phyloP scores from a whole-genome alignment of 2,888 invertebrate species.

The Ophraella communa region DNA sequence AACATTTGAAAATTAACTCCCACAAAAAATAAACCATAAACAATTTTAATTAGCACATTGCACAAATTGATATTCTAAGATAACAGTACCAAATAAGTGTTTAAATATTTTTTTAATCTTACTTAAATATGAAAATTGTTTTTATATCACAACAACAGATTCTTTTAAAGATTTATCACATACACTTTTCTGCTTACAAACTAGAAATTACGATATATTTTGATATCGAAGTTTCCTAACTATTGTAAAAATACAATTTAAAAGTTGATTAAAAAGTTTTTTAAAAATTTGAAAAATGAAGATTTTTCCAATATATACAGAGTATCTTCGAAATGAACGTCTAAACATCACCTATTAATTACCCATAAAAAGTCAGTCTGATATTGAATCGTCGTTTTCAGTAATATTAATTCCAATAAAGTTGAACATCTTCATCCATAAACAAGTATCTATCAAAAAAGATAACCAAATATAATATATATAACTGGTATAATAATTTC shows the following conservation, averaged over 20 bases:
- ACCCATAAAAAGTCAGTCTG: too few species aligned
- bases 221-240: neutral
- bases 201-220: too few species aligned
- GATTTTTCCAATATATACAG: neutral
- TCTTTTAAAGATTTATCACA: conserved; percentile 30
- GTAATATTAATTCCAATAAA: too few species aligned
- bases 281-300: neutral
- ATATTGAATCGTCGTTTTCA: too few species aligned
- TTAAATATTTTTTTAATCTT: conserved; percentile 7
- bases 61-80: neutral
- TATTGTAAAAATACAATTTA: neutral
- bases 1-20: neutral
- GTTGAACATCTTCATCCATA: too few species aligned
- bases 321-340: neutral
- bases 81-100: neutral
- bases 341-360: too few species aligned
- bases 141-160: conserved; percentile 30
- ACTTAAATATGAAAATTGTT: conserved; percentile 20
- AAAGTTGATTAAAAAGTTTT: neutral
- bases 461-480: too few species aligned
- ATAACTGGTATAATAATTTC: too few species aligned
- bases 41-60: conserved; percentile 5
- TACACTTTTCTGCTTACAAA: conserved; percentile 23
- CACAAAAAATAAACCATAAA: neutral
- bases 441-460: too few species aligned